Conservation (phyloP, 2,888 invertebrate genomes). For the Seira ritae region DNA sequence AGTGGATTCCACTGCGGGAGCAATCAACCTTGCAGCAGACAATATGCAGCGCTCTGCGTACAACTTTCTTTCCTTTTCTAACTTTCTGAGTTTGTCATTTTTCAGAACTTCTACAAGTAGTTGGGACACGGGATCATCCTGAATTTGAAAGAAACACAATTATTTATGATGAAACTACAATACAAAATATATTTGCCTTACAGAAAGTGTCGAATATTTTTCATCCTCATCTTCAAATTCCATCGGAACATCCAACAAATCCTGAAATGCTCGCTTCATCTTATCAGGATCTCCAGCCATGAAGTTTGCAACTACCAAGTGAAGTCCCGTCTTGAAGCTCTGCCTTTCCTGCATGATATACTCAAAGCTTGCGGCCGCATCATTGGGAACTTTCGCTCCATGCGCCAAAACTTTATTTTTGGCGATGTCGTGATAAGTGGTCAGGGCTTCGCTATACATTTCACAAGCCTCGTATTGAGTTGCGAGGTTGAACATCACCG, state of each 20-base stretch:
- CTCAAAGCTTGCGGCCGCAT: constrained; percentile 97
- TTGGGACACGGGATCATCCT: constrained; percentile 80
- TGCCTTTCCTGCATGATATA: constrained; percentile 98
- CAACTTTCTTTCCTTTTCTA: constrained; percentile 83
- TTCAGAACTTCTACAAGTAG: constrained; percentile 85
- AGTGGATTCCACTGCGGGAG: constrained; percentile 85
- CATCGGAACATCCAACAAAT: constrained; percentile 90
- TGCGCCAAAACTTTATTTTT: constrained; percentile 96
- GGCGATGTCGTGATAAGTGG: constrained; percentile 95
- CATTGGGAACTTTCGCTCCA: constrained; percentile 93
- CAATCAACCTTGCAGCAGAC: constrained; percentile 91
- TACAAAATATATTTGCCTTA: constrained; percentile 72
- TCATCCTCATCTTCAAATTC: constrained; percentile 88
- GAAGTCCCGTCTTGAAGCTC: constrained; percentile 91
- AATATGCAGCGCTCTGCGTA: constrained; percentile 89
- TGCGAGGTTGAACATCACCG: constrained; percentile 96
- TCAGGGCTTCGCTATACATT: constrained; percentile 96
- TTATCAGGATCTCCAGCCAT: constrained; percentile 94
- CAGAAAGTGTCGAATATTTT: constrained; percentile 79
- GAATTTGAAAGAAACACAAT: constrained; percentile 29
- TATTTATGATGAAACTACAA: constrained; percentile 24
- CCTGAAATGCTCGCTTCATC: constrained; percentile 94
- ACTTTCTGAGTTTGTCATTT: constrained; percentile 85
- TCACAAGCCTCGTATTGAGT: constrained; percentile 96
- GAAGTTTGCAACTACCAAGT: constrained; percentile 91